phyloP scores from a whole-genome alignment of 2,888 invertebrate species.

The Xanthorhoe spadicearia region DNA sequence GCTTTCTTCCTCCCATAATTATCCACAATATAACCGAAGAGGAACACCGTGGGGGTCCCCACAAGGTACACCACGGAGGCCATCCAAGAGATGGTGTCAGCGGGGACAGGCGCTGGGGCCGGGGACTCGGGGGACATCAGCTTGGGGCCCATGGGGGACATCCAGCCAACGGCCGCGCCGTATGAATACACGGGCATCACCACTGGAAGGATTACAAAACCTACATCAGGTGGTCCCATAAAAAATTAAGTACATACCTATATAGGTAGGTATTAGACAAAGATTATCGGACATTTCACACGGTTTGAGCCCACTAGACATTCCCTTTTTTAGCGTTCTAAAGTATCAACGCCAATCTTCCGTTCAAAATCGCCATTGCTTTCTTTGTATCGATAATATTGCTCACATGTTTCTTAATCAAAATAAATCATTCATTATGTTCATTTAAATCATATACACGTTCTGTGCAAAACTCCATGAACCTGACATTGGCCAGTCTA shows the following conservation, averaged over 20 bases:
- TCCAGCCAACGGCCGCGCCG: conserved; percentile 83
- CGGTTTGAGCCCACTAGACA: too few relatives aligned
- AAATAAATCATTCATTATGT: too few relatives aligned
- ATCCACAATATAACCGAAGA: conserved; percentile 82
- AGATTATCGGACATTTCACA: too few relatives aligned
- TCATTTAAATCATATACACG: neutral
- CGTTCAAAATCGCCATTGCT: too few relatives aligned
- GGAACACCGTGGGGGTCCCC: conserved; percentile 80
- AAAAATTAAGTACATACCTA: too few relatives aligned
- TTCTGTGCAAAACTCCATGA: conserved; percentile 9
- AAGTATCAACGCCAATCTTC: too few relatives aligned
- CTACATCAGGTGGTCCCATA: too few relatives aligned
- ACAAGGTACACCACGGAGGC: conserved; percentile 84
- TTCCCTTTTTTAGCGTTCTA: too few relatives aligned
- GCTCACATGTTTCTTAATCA: too few relatives aligned
- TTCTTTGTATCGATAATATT: too few relatives aligned
- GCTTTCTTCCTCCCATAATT: conserved; percentile 82
- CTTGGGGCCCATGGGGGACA: conserved; percentile 82
- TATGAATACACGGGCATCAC: conserved; percentile 83
- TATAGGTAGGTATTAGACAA: too few relatives aligned
- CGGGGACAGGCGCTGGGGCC: conserved; percentile 69
- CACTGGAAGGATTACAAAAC: conserved; percentile 78
- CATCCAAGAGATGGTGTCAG: conserved; percentile 83
- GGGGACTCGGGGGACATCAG: conserved; percentile 78
- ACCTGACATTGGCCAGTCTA: conserved; percentile 17